These are phyloP conservation scores for Chromobotia macracanthus DNA, from an alignment of 2,797 vertebrate genomes.

Conservation along the genomic window DNA sequence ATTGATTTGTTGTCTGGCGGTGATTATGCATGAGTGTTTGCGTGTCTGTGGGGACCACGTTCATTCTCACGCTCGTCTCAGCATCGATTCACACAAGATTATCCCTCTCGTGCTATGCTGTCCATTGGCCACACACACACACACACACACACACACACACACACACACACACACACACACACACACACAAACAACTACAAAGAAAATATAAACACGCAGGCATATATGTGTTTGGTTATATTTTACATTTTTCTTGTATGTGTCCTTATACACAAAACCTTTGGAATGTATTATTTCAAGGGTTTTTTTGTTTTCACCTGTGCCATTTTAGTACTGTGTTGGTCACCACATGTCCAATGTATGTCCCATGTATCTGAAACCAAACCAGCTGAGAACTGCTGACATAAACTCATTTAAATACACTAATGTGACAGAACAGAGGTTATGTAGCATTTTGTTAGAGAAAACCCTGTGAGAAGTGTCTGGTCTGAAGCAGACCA, in stretches of 20 bases:
- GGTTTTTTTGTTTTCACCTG: not conserved
- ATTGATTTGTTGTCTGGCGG: slow-evolving; percentile 56
- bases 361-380: not conserved
- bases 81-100: slow-evolving; percentile 51
- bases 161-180: too few species aligned
- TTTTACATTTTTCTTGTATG: too few species aligned
- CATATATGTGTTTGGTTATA: too few species aligned
- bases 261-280: not conserved
- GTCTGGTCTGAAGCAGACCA: slow-evolving; percentile 20
- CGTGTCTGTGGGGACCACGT: slow-evolving; percentile 38
- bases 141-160: slow-evolving; percentile 18
- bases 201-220: too few species aligned
- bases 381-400: not conserved
- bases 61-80: slow-evolving; percentile 44
- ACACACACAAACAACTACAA: too few species aligned
- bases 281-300: too few species aligned
- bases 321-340: not conserved
- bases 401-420: not conserved
- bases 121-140: slow-evolving; percentile 18
- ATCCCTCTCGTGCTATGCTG: slow-evolving; percentile 17
- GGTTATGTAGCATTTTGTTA: not conserved
- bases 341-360: not conserved
- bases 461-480: slow-evolving; percentile 20
- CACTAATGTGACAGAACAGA: not conserved
- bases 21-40: slow-evolving; percentile 52